Conservation (phyloP, 2,113 vertebrate species). For the Coryphaenoides rupestris region DNA sequence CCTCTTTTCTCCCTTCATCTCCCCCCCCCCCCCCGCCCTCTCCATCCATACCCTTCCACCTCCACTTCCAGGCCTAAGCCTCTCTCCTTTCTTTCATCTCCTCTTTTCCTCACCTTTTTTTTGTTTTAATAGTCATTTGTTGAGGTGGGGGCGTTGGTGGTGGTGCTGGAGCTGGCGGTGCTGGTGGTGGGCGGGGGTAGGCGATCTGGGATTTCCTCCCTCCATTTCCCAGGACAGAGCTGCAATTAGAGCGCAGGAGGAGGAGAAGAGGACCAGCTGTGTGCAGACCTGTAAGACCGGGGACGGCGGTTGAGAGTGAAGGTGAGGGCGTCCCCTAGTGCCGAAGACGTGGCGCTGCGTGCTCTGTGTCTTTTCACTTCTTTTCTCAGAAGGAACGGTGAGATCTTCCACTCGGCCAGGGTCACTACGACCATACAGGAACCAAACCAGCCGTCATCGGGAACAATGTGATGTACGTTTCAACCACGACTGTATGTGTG, state of each 20-base stretch:
- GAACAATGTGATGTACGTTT: conserved; percentile 31
- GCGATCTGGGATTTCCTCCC: conserved; percentile 84
- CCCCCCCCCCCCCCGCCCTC: conserved; percentile 50
- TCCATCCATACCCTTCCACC: conserved; percentile 51
- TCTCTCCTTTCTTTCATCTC: conserved; percentile 70
- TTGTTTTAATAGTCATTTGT: conserved; percentile 79
- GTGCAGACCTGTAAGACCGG: conserved; percentile 18
- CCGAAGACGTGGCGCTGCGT: conserved; percentile 17
- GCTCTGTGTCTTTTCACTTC: conserved; percentile 10
- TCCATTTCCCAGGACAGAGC: conserved; percentile 70
- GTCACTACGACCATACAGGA: conserved; percentile 45
- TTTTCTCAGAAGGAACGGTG: no score
- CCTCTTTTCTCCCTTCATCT: conserved; percentile 51
- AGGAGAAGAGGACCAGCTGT: conserved; percentile 74
- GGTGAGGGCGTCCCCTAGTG: conserved; percentile 57
- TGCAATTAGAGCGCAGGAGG: conserved; percentile 81
- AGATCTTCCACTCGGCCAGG: neutral
- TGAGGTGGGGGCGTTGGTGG: conserved; percentile 53
- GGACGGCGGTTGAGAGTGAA: conserved; percentile 61
- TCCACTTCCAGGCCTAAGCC: conserved; percentile 52
- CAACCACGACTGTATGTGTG: conserved; percentile 20
- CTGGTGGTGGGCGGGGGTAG: no score
- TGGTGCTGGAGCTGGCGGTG: no score
- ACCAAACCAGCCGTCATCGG: conserved; percentile 28
- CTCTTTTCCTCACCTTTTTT: conserved; percentile 59